Base-by-base conservation (phyloP, 2,113 vertebrate genomes). In the Aldabrachelys gigantea region DNA sequence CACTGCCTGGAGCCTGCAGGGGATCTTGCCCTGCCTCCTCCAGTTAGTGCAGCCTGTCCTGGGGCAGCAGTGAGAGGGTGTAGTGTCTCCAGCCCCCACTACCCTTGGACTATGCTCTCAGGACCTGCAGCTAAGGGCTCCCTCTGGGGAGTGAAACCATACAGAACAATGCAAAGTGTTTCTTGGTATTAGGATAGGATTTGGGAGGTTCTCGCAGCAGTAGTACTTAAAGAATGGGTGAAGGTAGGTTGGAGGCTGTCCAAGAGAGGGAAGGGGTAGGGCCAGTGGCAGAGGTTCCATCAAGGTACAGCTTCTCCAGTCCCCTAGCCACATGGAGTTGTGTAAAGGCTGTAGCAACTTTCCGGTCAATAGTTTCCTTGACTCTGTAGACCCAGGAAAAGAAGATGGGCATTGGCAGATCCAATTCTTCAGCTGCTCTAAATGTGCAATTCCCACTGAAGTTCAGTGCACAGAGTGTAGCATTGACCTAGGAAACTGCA, bases 381-480 rank as follows among this genome's bases (percentile, higher is more conserved):
- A 2, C 29, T 56, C 35, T 2, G 0, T 31, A 49, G 47, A 5
- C 80, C 1, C 0, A 10, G 76, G 80, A 59, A 85, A 14, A 21
- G 76, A 29, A 54, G 19, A 1, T 92, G 82, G 80, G 59, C n/a
- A 38, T 83, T 52, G 44, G 80, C 4, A 59, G 21, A 29, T 86
- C 2, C 35, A 79, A 29, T 72, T 85, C 35, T 44, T 86, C 57
- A 19, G 56, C 62, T 29, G 78, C 62, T 91, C n/a, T 47, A 31
- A 2, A 0, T 0, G 65, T 38, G 50, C 16, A 50, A 13, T 52
- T 41, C 3, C 27, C n/a, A 1, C 78, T 0, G 5, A 1, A 35
- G 81, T 72, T 41, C 13, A 3, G 86, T 69, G 76, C 47, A 5
- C 24, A 4, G 85, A 1, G 47, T 16, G 44, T 75, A 85, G 82